Percentiles rank a stretch among this genome's conserved stretches.
phyloP scores from a whole-genome alignment of 2,797 vertebrate genomes.

The Eleutherodactylus coqui region DNA sequence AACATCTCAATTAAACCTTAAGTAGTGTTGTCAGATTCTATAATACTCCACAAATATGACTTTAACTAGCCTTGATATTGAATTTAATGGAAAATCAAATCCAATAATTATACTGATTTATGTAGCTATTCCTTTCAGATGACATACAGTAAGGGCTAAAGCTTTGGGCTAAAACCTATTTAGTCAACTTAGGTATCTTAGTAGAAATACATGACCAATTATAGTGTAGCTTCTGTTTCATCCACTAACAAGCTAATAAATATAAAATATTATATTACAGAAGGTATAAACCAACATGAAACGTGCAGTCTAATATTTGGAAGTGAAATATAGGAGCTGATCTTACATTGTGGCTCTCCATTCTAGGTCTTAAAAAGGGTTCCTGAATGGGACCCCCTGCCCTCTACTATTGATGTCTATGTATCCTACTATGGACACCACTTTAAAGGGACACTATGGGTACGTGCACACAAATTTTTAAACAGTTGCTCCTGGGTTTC shows the following conservation, averaged over 20 bases:
- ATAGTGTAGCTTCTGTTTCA: constrained; percentile 20
- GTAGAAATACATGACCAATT: constrained; percentile 21
- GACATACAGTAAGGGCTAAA: constrained; percentile 64
- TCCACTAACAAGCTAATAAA: constrained; percentile 5
- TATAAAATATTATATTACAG: neutral
- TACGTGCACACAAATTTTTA: no score
- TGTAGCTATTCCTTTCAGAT: constrained; percentile 70
- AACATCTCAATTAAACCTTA: constrained; percentile 73
- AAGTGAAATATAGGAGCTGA: no score
- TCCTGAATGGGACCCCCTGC: no score
- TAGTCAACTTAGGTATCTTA: constrained; percentile 29
- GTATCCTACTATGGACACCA: no score
- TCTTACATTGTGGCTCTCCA: no score
- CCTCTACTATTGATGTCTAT: no score
- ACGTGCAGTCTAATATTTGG: neutral
- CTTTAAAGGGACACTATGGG: no score
- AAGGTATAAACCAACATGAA: neutral
- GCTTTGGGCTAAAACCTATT: constrained; percentile 66
- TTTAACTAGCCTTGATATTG: constrained; percentile 67
- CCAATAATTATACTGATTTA: constrained; percentile 69
- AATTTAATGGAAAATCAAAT: constrained; percentile 68
- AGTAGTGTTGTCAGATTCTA: constrained; percentile 75
- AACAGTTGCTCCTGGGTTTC: no score
- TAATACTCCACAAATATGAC: constrained; percentile 67
- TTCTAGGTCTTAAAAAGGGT: no score